Base-by-base conservation (phyloP, 1,140 invertebrate species). In the Eupristina koningsbergeri region DNA sequence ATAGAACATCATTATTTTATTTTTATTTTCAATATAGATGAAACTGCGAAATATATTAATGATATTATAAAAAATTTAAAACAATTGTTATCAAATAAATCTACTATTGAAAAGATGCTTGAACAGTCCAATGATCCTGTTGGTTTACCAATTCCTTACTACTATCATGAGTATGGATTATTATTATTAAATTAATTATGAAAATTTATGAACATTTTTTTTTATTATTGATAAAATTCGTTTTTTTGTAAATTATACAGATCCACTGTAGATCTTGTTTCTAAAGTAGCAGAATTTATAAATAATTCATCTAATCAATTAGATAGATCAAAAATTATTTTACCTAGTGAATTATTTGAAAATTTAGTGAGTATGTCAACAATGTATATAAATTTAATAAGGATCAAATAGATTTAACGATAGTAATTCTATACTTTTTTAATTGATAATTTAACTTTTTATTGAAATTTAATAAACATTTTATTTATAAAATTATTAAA, bases 71-170 rank as follows among this genome's bases (percentile, higher is more conserved):
- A 89, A 29, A 83, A 87, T 71, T 81, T 88, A 26, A 83, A 86
- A 58, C 41, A 58, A 29, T 84, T 90, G 58, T 86, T 84, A 3
- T 69, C 77, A 0, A 85, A 88, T 15, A 87, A 87, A 39, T 85
- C 89, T 45, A 82, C 83, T 3, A 86, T 89, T 79, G 67, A 87
- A 45, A 89, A 88, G 71, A 71, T 87, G 11, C 15, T 88, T 47
- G 69, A 89, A 29, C 79, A 88, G 61, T 80, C 85, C 7, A 81
- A 88, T 17, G 47, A 84, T 76, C 39, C 77, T 45, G 39, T 47
- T 53, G 87, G 86, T 41, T 79, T 90, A 47, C 89, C 89, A 58
- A 84, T 90, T 39, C 85, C 89, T n/a, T 81, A 88, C 34, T 64
- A 87, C 74, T 80, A 69, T 34, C 87, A 88, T 74, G 36, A 83